These are phyloP conservation scores for Steinernema feltiae DNA, from an alignment of 1,140 invertebrate genomes.

Conservation along the genomic window DNA sequence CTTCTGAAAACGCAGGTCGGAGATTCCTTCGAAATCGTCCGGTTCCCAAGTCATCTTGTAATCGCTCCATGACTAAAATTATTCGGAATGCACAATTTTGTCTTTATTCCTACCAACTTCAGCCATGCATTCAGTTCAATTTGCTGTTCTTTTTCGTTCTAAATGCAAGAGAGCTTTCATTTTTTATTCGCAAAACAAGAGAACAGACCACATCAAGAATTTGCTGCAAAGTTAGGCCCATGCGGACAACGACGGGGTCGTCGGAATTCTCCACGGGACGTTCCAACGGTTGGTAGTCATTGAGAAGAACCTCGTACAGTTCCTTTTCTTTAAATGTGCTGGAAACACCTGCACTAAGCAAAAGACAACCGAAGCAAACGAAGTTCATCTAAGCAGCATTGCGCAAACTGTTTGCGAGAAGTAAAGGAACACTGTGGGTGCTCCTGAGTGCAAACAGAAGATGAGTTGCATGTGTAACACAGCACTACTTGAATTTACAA, in stretches of 20 bases:
- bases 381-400: too few relatives aligned
- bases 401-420: too few relatives aligned
- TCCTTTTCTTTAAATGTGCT: conserved; percentile 79
- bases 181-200: conserved; percentile 17
- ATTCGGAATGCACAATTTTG: neutral
- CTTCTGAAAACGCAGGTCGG: conserved; percentile 85
- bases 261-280: conserved; percentile 91
- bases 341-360: too few relatives aligned
- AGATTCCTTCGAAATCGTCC: conserved; percentile 84
- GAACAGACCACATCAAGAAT: conserved; percentile 94
- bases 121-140: conserved; percentile 41
- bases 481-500: too few relatives aligned
- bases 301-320: conserved; percentile 82
- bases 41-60: conserved; percentile 93
- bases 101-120: conserved; percentile 54
- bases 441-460: too few relatives aligned
- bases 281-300: conserved; percentile 90
- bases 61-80: conserved; percentile 77
- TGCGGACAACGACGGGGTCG: conserved; percentile 84
- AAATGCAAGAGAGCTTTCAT: conserved; percentile 20
- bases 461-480: too few relatives aligned
- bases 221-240: conserved; percentile 96
- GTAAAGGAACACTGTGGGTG: too few relatives aligned
- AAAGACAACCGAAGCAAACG: too few relatives aligned
- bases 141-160: conserved; percentile 41